Evolutionary conservation across 2,113 vertebrate species (phyloP), one percentile per base, ranked within the genome.

Genomic region (Cyphomyrus discorhynchus): DNA sequence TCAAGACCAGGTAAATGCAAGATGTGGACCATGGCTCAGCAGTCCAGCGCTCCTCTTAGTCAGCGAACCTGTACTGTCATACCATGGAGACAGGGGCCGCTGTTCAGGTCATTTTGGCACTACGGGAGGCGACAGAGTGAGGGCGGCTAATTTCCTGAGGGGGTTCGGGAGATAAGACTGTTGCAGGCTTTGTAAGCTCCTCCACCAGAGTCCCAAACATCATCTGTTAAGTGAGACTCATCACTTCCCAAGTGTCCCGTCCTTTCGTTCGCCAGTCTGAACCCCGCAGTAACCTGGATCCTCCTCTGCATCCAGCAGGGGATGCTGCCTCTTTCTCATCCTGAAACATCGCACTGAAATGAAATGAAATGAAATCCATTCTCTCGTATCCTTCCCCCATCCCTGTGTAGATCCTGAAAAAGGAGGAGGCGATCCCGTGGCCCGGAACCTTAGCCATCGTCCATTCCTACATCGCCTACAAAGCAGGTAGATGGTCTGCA

Each of bases 401-500:
- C 62, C 9, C n/a, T 1, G 9, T 86, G 96, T 96, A 99, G 98
- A 99, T 99, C 96, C 95, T 99, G 92, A 99, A 99, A 93, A 99
- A 99, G 92, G 98, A 99, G 95, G 98, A 99, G 95, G 98, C 98
- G 94, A 98, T 99, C 90, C 98, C 98, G 2, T 99, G 98, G 98
- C 98, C 98, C 4, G 98, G 98, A 53, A 99, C 98, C 77, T 96
- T 99, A 96, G 98, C 98, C 92, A 99, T 99, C 56, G 98, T 99
- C 93, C 98, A 99, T 96, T 99, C 98, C 92, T 99, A 99, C 95
- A 99, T 99, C 88, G 98, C 98, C 58, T 99, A 99, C 96, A 99
- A 99, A 98, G 98, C 99, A 98, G 98, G 98, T 99, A 96, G 90
- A 88, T 10, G 35, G 10, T 3, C 15, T 4, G 0, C 27, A 21